A percentile compares a stretch with the other conserved stretches of the same genome.
Evolutionary conservation across 2,888 invertebrate genomes (phyloP).

Genomic region (Disparrhopalites patrizii): DNA sequence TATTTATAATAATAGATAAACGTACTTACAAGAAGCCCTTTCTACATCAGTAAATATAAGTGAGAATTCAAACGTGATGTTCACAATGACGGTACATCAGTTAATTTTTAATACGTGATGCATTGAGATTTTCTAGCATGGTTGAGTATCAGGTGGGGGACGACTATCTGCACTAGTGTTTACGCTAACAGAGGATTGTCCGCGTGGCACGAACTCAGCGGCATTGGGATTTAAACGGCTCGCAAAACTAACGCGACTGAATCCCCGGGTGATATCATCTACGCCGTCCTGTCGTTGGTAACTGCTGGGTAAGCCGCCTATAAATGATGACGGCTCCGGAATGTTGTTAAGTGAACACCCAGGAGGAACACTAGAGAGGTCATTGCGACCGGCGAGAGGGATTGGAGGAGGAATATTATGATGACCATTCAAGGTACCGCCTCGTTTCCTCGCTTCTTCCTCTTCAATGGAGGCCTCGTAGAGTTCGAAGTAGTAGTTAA

Average conservation of each 20-base stretch:
- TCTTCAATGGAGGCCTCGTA: conserved; percentile 62
- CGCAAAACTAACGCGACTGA: conserved; percentile 51
- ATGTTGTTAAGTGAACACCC: conserved; percentile 7
- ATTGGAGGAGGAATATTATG: conserved; percentile 6
- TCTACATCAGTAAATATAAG: conserved; percentile 27
- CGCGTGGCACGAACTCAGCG: conserved; percentile 72
- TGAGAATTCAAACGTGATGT: conserved; percentile 27
- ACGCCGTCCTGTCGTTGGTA: conserved; percentile 29
- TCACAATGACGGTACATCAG: conserved; percentile 24
- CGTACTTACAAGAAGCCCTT: conserved; percentile 26
- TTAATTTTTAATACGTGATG: conserved; percentile 12
- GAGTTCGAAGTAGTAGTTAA: conserved; percentile 73
- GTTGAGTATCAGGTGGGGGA: conserved; percentile 21
- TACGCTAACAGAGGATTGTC: conserved; percentile 4
- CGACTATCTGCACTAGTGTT: conserved; percentile 3
- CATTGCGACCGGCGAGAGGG: conserved; percentile 4
- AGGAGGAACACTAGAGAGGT: conserved; percentile 14
- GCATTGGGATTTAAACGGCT: conserved; percentile 79
- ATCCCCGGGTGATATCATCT: conserved; percentile 39
- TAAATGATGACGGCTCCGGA: conserved; percentile 12
- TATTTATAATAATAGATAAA: conserved; percentile 18
- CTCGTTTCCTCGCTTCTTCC: conserved; percentile 35
- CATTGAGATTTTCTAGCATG: conserved; percentile 19
- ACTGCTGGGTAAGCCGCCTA: conserved; percentile 12
- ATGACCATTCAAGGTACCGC: neutral